Conservation (phyloP, 2,888 invertebrate genomes). For the Balanococcus diminutus region DNA sequence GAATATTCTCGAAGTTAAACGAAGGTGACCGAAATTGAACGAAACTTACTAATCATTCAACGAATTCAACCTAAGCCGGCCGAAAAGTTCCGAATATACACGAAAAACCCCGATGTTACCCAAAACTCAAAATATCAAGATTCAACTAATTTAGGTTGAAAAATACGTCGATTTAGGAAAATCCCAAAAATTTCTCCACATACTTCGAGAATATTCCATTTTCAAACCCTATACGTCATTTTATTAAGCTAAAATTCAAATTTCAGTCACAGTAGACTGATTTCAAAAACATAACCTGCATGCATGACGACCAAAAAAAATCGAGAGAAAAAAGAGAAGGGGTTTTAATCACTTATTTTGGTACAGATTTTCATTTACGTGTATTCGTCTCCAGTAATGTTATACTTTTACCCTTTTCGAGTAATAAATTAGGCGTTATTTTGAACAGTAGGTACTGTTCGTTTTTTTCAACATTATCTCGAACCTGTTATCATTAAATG, state of each 20-base stretch:
- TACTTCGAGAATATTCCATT: neutral
- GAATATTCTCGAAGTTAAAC: too few species aligned
- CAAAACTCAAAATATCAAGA: too few species aligned
- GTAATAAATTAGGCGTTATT: slow-evolving; percentile 32
- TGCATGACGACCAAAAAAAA: neutral
- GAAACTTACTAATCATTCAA: too few species aligned
- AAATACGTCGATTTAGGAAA: too few species aligned
- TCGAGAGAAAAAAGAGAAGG: neutral
- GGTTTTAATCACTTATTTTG: neutral
- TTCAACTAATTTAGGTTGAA: too few species aligned
- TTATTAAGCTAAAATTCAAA: neutral
- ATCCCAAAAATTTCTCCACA: too few species aligned
- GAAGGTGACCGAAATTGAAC: too few species aligned
- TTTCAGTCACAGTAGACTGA: neutral
- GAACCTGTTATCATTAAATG: slow-evolving; percentile 6
- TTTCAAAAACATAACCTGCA: neutral
- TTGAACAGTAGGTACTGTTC: slow-evolving; percentile 7
- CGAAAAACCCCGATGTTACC: too few species aligned
- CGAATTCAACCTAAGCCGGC: too few species aligned
- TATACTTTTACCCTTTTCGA: neutral
- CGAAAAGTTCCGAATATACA: too few species aligned
- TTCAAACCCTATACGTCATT: neutral
- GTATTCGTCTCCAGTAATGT: neutral
- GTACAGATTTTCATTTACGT: slow-evolving; percentile 37
- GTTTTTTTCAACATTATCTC: neutral